These are phyloP conservation scores for Microcaecilia unicolor DNA, from an alignment of 2,797 vertebrate genomes.

Conservation along the genomic window DNA sequence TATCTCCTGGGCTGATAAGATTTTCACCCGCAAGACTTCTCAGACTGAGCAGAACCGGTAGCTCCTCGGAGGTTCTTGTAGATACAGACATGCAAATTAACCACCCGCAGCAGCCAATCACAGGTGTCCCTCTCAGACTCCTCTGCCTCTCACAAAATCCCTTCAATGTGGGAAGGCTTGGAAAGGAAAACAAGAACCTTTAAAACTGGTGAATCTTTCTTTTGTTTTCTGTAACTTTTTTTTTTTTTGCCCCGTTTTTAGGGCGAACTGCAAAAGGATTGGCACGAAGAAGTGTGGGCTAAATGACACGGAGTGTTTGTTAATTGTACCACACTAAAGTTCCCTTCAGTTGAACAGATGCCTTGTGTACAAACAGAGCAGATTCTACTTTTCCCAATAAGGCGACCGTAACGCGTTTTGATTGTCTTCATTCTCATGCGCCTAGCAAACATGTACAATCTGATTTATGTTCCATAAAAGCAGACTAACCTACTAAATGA, in stretches of 20 bases:
- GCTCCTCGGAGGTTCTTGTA: slow-evolving; percentile 60
- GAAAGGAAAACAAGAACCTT: slow-evolving; percentile 21
- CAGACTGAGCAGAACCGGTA: neutral
- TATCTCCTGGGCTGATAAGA: too few species aligned
- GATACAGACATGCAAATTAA: slow-evolving; percentile 79
- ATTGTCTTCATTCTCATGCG: too few species aligned
- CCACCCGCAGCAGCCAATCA: slow-evolving; percentile 46
- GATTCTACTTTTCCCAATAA: too few species aligned
- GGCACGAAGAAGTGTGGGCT: slow-evolving; percentile 2
- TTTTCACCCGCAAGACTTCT: too few species aligned
- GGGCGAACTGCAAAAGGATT: slow-evolving; percentile 6
- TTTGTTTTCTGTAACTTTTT: slow-evolving; percentile 37
- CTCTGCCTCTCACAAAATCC: slow-evolving; percentile 57
- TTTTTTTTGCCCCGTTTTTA: neutral
- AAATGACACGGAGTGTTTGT: slow-evolving; percentile 1
- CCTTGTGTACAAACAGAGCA: neutral
- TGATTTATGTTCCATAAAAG: neutral
- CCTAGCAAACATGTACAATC: neutral
- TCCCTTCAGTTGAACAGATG: slow-evolving; percentile 3
- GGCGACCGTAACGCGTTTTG: neutral
- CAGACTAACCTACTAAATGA: slow-evolving; percentile 1
- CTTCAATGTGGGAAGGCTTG: slow-evolving; percentile 44
- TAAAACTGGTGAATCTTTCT: slow-evolving; percentile 18
- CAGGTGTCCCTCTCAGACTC: slow-evolving; percentile 7
- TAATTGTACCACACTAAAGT: neutral